Evolutionary conservation across 2,797 vertebrate genomes (phyloP).

Genomic region (Melanotaenia parkinsoni): DNA sequence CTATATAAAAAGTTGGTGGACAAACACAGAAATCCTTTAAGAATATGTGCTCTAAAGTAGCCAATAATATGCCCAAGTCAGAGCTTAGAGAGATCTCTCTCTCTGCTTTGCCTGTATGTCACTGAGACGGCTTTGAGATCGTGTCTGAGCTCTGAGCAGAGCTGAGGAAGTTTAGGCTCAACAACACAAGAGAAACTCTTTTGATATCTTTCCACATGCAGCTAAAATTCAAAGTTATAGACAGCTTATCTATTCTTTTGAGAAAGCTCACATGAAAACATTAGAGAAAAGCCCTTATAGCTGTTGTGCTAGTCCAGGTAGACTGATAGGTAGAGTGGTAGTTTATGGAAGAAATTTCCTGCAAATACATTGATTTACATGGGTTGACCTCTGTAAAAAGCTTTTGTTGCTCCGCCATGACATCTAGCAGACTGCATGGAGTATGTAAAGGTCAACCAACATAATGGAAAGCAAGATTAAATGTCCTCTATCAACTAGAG

Average conservation of each 20-base stretch:
- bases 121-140: background rate
- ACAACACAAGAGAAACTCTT: conserved; percentile 16
- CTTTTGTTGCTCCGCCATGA: background rate
- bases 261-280: conserved; percentile 22
- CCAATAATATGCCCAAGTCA: conserved; percentile 25
- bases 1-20: conserved; percentile 37
- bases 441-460: background rate
- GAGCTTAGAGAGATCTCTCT: background rate
- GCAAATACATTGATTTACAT: conserved; percentile 1
- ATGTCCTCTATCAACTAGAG: conserved; percentile 8
- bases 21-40: conserved; percentile 33
- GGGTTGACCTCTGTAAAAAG: background rate
- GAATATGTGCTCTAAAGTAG: conserved; percentile 35
- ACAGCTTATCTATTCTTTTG: conserved; percentile 24
- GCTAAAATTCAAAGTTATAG: conserved; percentile 31
- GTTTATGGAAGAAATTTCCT: conserved; percentile 29
- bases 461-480: background rate
- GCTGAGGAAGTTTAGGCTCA: background rate
- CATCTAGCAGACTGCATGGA: background rate
- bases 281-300: conserved; percentile 10
- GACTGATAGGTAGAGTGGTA: conserved; percentile 10
- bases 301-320: conserved; percentile 20
- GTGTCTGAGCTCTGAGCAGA: conserved; percentile 8
- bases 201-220: background rate
- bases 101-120: conserved; percentile 4